These are phyloP conservation scores for Drosophila incognita DNA, from an alignment of 2,888 invertebrate genomes.

Conservation along the genomic window DNA sequence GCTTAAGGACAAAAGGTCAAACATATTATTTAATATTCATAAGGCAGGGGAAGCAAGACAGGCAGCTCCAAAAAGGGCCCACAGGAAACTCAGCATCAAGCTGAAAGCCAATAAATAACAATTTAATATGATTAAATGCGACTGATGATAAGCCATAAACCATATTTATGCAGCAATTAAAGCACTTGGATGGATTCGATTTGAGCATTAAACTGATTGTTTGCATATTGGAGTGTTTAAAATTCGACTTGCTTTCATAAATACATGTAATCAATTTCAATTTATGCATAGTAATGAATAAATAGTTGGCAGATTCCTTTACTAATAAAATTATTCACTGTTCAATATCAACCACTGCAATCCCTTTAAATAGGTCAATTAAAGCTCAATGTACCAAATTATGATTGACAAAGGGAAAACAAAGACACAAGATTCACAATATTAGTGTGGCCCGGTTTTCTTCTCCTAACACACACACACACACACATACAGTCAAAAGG, in stretches of 20 bases:
- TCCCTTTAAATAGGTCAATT: conserved; percentile 65
- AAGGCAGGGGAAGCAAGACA: neutral
- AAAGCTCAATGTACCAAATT: conserved; percentile 62
- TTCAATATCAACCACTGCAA: neutral
- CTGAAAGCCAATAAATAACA: conserved; percentile 33
- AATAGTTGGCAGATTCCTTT: neutral
- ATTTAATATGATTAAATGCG: conserved; percentile 34
- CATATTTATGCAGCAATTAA: conserved; percentile 29
- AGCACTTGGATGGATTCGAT: conserved; percentile 14
- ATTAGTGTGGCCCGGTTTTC: conserved; percentile 67
- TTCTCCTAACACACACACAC: conserved; percentile 16
- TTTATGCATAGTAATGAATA: neutral
- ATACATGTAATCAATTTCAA: neutral
- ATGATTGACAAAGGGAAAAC: conserved; percentile 62
- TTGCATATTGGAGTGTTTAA: conserved; percentile 18
- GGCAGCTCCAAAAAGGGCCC: neutral
- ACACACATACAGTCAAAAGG: conserved; percentile 16
- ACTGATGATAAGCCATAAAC: conserved; percentile 23
- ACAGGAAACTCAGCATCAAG: conserved; percentile 3
- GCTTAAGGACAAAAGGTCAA: conserved; percentile 66
- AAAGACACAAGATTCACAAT: conserved; percentile 41
- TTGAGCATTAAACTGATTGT: conserved; percentile 16
- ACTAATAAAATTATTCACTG: neutral
- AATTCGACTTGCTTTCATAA: neutral
- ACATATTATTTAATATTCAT: conserved; percentile 70